phyloP scores from a whole-genome alignment of 2,797 vertebrate species.

The Sebastes kiyomatsui region DNA sequence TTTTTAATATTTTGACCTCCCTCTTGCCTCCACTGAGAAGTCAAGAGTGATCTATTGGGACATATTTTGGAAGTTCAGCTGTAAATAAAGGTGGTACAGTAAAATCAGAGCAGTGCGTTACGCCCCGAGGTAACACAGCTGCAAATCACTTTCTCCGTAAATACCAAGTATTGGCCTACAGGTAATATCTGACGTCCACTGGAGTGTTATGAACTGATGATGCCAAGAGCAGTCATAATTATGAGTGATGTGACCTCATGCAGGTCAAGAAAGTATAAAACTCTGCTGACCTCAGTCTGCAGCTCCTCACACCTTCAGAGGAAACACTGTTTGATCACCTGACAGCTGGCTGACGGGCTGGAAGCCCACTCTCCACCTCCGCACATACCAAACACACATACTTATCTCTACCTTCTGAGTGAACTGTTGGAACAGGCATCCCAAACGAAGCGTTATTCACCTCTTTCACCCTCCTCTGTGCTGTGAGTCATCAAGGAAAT shows the following conservation, averaged over 20 bases:
- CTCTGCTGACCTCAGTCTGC: constrained; percentile 13
- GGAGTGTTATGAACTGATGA: neutral
- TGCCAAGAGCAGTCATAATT: neutral
- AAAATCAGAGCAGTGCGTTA: neutral
- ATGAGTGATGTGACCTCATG: neutral
- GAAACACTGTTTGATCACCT: constrained; percentile 47
- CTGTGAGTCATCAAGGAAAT: no score
- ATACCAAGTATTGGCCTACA: neutral
- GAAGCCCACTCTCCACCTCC: constrained; percentile 25
- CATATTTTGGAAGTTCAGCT: neutral
- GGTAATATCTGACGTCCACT: neutral
- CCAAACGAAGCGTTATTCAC: neutral
- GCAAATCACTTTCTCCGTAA: neutral
- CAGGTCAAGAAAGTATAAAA: neutral
- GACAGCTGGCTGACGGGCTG: constrained; percentile 41
- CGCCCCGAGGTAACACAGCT: neutral
- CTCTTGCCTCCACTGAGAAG: neutral
- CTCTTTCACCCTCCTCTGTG: neutral
- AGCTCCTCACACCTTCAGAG: constrained; percentile 29
- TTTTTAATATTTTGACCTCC: no score
- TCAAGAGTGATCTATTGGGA: neutral
- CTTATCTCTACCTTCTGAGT: neutral
- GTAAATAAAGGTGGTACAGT: neutral
- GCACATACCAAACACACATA: constrained; percentile 29
- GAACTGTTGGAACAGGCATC: constrained; percentile 30